Conservation (phyloP, 2,797 vertebrate genomes). For the Falco berigora region DNA sequence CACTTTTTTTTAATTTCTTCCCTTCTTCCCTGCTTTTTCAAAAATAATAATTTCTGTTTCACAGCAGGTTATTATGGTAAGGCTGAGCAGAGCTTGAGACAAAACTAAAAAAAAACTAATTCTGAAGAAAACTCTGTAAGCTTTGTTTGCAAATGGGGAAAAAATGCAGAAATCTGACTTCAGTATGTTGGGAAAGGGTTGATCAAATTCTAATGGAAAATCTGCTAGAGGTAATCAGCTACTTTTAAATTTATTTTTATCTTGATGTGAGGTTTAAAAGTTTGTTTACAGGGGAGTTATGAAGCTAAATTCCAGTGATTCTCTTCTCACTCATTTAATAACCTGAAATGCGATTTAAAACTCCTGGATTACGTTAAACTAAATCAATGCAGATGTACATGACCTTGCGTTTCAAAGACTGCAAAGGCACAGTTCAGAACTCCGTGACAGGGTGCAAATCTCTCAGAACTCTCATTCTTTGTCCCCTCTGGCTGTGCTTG, state of each 20-base stretch:
- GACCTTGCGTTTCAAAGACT: slow-evolving; percentile 41
- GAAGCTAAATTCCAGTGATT: slow-evolving; percentile 56
- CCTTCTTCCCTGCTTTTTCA: neutral
- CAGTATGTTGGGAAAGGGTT: neutral
- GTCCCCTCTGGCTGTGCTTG: neutral
- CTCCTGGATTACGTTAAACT: slow-evolving; percentile 53
- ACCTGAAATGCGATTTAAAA: slow-evolving; percentile 55
- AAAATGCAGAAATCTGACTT: neutral
- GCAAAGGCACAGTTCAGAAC: slow-evolving; percentile 3
- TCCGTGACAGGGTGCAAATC: neutral
- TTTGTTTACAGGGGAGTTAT: slow-evolving; percentile 51
- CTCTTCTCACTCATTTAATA: slow-evolving; percentile 50
- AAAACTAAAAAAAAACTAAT: neutral
- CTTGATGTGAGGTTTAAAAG: slow-evolving; percentile 29
- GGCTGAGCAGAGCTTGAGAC: neutral
- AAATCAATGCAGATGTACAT: slow-evolving; percentile 15
- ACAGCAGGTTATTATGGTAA: neutral
- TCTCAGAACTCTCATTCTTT: neutral
- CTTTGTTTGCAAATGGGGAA: neutral
- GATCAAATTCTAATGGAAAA: slow-evolving; percentile 1
- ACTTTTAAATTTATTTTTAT: slow-evolving; percentile 40
- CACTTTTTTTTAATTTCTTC: neutral
- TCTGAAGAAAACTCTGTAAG: neutral
- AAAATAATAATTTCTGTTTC: neutral
- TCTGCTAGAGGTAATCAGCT: neutral